A percentile compares a stretch with the other conserved stretches of the same genome.
These are phyloP conservation scores for Seriola dumerili DNA, from an alignment of 2,113 vertebrate genomes.

Conservation along the genomic window DNA sequence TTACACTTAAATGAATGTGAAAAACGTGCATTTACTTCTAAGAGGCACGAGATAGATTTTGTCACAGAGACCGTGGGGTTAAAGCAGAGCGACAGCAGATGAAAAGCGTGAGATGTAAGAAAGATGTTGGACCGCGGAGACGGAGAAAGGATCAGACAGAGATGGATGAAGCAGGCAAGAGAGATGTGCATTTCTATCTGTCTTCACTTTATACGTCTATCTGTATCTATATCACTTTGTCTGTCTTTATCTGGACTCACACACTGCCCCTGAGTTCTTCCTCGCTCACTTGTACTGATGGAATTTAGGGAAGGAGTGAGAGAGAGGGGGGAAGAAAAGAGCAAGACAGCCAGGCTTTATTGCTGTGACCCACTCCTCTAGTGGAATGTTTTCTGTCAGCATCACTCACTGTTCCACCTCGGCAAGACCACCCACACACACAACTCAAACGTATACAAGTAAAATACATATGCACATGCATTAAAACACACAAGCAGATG, in stretches of 20 bases:
- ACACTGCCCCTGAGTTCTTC: slow-evolving; percentile 49
- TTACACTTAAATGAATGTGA: slow-evolving; percentile 37
- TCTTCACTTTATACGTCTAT: slow-evolving; percentile 64
- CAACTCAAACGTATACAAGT: background rate
- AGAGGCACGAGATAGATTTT: slow-evolving; percentile 23
- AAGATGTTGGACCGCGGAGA: slow-evolving; percentile 53
- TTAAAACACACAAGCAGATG: background rate
- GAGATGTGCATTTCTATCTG: slow-evolving; percentile 65
- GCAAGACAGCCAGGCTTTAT: slow-evolving; percentile 35
- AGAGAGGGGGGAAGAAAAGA: slow-evolving; percentile 7
- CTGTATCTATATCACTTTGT: slow-evolving; percentile 68
- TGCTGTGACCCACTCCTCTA: slow-evolving; percentile 41
- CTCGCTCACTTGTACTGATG: slow-evolving; percentile 42
- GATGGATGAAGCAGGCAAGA: slow-evolving; percentile 66
- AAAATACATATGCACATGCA: background rate
- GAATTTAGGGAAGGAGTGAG: slow-evolving; percentile 39
- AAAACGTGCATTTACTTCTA: slow-evolving; percentile 18
- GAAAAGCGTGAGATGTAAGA: slow-evolving; percentile 50
- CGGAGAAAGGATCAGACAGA: slow-evolving; percentile 57
- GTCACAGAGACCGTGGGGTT: slow-evolving; percentile 21
- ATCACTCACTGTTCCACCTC: slow-evolving; percentile 39
- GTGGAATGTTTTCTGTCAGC: slow-evolving; percentile 61
- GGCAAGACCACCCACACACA: slow-evolving; percentile 37
- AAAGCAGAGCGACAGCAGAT: slow-evolving; percentile 44
- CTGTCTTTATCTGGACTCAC: slow-evolving; percentile 56